Conservation (phyloP, 2,888 invertebrate genomes). For the Machimus atricapillus region DNA sequence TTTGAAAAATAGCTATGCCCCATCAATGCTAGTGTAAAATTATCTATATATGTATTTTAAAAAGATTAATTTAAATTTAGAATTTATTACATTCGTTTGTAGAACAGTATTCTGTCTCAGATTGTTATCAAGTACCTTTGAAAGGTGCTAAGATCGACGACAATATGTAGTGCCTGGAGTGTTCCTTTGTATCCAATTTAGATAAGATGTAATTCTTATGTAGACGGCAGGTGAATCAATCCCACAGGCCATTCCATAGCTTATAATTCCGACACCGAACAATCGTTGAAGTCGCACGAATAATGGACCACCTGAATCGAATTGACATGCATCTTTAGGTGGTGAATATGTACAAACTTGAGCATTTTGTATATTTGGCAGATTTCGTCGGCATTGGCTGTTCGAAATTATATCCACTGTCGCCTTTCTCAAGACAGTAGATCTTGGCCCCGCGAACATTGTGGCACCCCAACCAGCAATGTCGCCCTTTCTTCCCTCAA, state of each 20-base stretch:
- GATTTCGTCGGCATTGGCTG: conserved; percentile 59
- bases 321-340: conserved; percentile 66
- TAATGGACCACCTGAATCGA: conserved; percentile 67
- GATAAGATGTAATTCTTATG: conserved; percentile 65
- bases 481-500: conserved; percentile 46
- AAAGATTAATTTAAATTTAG: background rate
- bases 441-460: conserved; percentile 64
- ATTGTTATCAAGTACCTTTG: background rate
- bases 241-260: conserved; percentile 67
- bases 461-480: conserved; percentile 68
- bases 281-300: conserved; percentile 62
- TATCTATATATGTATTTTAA: too few species aligned
- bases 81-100: background rate
- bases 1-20: too few species aligned
- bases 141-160: background rate
- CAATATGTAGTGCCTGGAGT: conserved; percentile 55
- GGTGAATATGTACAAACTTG: conserved; percentile 64
- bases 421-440: conserved; percentile 64
- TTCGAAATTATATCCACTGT: conserved; percentile 63
- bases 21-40: too few species aligned
- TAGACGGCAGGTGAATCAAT: conserved; percentile 65
- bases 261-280: conserved; percentile 66
- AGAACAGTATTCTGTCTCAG: too few species aligned
- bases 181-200: conserved; percentile 66
- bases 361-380: conserved; percentile 49